A percentile compares a stretch with the other conserved stretches of the same genome.
Evolutionary conservation across 1,140 invertebrate genomes (phyloP).

Genomic region (Drosophila subpulchrella): DNA sequence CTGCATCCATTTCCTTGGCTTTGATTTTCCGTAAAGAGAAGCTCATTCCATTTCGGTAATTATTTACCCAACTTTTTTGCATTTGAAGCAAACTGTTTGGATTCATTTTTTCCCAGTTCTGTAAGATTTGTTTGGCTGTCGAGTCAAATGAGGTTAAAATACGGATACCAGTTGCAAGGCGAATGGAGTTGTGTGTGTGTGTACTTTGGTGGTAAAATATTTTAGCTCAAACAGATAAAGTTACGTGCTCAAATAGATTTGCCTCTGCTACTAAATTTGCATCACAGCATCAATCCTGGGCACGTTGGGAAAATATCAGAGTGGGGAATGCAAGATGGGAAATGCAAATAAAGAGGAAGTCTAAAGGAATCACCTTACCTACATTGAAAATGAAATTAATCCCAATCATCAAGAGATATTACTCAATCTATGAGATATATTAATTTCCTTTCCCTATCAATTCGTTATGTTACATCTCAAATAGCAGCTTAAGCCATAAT

Average conservation of each 20-base stretch:
- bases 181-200: background rate
- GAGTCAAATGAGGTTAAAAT: conserved; percentile 28
- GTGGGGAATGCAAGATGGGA: conserved; percentile 13
- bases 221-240: conserved; percentile 26
- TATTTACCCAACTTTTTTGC: conserved; percentile 28
- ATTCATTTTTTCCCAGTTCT: conserved; percentile 16
- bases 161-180: background rate
- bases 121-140: conserved; percentile 23
- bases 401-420: conserved; percentile 8
- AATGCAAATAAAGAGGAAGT: conserved; percentile 17
- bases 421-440: conserved; percentile 26
- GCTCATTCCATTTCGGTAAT: conserved; percentile 24
- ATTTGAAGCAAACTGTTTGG: conserved; percentile 10
- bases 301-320: conserved; percentile 14
- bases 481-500: background rate
- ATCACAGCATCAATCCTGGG: conserved; percentile 22
- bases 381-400: background rate
- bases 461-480: background rate
- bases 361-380: background rate
- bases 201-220: conserved; percentile 3
- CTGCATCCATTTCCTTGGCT: conserved; percentile 3
- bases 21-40: conserved; percentile 37
- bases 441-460: background rate
- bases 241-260: conserved; percentile 32
- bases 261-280: conserved; percentile 24